phyloP scores from a whole-genome alignment of 2,888 invertebrate genomes.

The Aphidius colemani region DNA sequence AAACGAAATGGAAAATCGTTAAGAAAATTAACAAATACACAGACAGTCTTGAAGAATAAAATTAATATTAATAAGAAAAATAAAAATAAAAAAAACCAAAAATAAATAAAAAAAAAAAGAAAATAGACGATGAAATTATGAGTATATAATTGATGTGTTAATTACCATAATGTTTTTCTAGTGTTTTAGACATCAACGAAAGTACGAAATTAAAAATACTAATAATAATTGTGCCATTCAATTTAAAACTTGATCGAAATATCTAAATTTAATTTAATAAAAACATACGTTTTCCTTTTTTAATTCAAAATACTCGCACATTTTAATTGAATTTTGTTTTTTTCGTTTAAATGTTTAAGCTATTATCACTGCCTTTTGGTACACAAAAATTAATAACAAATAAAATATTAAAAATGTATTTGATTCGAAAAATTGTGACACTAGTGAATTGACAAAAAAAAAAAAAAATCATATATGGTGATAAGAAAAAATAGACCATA shows the following conservation, averaged over 20 bases:
- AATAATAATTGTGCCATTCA: constrained; percentile 1
- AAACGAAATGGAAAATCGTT: too few relatives aligned
- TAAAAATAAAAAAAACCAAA: too few relatives aligned
- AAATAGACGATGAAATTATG: constrained; percentile 1
- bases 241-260: not conserved
- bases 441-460: not conserved
- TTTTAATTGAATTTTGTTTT: constrained; percentile 18
- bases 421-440: not conserved
- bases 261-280: not conserved
- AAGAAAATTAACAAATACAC: too few relatives aligned
- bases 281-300: too few relatives aligned
- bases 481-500: not conserved
- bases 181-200: constrained; percentile 6
- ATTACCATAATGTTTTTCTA: constrained; percentile 10
- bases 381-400: constrained; percentile 11
- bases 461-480: not conserved
- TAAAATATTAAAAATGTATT: not conserved
- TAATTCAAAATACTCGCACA: constrained; percentile 17
- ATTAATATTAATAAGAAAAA: constrained; percentile 3
- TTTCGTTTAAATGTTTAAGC: constrained; percentile 29
- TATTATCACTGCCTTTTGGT: constrained; percentile 38
- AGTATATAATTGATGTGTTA: not conserved
- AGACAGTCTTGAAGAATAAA: not conserved
- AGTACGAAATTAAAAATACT: constrained; percentile 15
- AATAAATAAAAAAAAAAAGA: not conserved